Evolutionary conservation across 2,113 vertebrate genomes (phyloP).

Genomic region (Lipophrys pholis): DNA sequence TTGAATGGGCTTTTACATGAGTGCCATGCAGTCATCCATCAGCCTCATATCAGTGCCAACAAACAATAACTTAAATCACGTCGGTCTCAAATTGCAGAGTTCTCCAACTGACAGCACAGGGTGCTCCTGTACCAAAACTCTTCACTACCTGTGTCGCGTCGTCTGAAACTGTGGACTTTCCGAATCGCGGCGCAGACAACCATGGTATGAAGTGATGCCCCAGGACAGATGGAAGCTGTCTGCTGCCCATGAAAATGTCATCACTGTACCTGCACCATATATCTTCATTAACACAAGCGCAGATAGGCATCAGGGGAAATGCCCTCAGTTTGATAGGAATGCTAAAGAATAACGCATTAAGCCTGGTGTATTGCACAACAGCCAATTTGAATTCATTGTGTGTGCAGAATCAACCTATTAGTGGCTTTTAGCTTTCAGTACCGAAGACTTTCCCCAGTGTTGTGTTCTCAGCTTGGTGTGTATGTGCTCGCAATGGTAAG

Average conservation of each 20-base stretch:
- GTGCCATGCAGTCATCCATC: not conserved
- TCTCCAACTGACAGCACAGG: constrained; percentile 41
- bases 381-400: constrained; percentile 63
- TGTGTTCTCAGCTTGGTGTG: constrained; percentile 19
- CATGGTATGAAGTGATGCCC: constrained; percentile 36
- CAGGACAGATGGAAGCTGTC: constrained; percentile 64
- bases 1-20: not conserved
- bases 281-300: constrained; percentile 69
- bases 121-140: constrained; percentile 25
- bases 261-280: constrained; percentile 64
- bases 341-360: constrained; percentile 45
- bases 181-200: constrained; percentile 56
- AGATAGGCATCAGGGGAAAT: constrained; percentile 67
- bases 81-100: not conserved
- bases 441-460: constrained; percentile 9
- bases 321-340: constrained; percentile 57
- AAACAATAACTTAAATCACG: constrained; percentile 8
- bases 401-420: constrained; percentile 61
- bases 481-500: constrained; percentile 23
- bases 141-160: constrained; percentile 7
- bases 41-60: not conserved
- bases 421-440: constrained; percentile 54
- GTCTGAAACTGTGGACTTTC: constrained; percentile 48
- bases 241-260: constrained; percentile 68
- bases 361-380: constrained; percentile 35